Base-by-base conservation (phyloP, 2,888 invertebrate genomes). In the Leptinotarsa juncta region DNA sequence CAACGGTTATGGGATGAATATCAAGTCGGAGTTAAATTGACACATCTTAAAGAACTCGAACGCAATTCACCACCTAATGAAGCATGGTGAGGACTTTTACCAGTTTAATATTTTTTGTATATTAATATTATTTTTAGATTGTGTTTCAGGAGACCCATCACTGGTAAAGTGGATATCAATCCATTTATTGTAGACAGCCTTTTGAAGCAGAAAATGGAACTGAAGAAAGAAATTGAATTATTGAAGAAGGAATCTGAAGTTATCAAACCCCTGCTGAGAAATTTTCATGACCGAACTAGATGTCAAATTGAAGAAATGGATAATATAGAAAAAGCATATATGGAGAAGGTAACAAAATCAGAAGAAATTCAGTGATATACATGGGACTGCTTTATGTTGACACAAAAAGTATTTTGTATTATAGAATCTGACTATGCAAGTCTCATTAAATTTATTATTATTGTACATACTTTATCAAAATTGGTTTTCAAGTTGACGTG, bases 121-220 rank as follows among this genome's bases (percentile, higher is more conserved):
- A 32, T 5, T 51, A 10, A 66, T 62, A 15, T 18, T 5, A 18
- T 70, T 32, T 66, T 14, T 18, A 62, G 51, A 53, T 20, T 51
- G 67, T 3, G 18, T 67, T 70, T 65, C 32, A 78, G 78, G 78
- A 71, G 78, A 51, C 78, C 78, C 14, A 65, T 20, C 1, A 74
- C 76, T 15, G 78, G 78, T 23, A 67, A 76, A 50, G 76, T 71
- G 53, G 72, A 75, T 65, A 16, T 74, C 15, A 75, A 71, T 20
- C 71, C 76, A 23, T 20, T 78, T 48, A 62, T 71, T 53, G 74
- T 68, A 4, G 51, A 60, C 4, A 53, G 55, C 15, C 67, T 78
- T 16, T 18, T 66, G 16, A 66, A 74, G 23, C 71, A 55, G 57
- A 78, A 74, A 60, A 65, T 60, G 20, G 62, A 65, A 53, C 53